These are phyloP conservation scores for Pteropus rufus DNA, from an alignment of 2,797 vertebrate genomes.

Conservation along the genomic window DNA sequence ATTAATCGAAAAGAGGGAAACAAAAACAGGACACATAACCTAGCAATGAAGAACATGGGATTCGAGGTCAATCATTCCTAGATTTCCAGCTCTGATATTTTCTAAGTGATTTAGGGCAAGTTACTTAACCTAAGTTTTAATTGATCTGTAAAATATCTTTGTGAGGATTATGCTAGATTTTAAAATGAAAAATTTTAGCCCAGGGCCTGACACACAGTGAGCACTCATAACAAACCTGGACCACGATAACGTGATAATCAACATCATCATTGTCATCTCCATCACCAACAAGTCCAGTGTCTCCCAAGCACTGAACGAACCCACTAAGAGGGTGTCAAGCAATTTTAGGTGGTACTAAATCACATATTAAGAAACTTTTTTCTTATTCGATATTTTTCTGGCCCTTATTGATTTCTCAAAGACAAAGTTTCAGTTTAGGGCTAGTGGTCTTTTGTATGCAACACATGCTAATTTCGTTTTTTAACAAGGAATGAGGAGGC, in stretches of 20 bases:
- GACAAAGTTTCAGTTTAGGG: background rate
- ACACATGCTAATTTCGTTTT: background rate
- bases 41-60: background rate
- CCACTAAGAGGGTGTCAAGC: background rate
- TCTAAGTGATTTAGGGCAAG: background rate
- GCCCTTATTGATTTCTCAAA: background rate
- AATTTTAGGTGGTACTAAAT: background rate
- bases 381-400: background rate
- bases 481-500: background rate
- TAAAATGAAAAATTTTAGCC: background rate
- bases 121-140: background rate
- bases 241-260: background rate
- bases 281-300: background rate
- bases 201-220: background rate
- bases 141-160: background rate
- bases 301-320: background rate
- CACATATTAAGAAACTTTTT: background rate
- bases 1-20: background rate
- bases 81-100: conserved; percentile 17
- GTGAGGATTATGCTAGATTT: background rate
- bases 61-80: background rate
- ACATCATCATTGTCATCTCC: background rate
- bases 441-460: background rate
- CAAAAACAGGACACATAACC: background rate
- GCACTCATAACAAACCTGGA: background rate